phyloP scores from a whole-genome alignment of 30 jellyfish, hydroid and myxozoan species.

The Rhopilema esculentum region DNA sequence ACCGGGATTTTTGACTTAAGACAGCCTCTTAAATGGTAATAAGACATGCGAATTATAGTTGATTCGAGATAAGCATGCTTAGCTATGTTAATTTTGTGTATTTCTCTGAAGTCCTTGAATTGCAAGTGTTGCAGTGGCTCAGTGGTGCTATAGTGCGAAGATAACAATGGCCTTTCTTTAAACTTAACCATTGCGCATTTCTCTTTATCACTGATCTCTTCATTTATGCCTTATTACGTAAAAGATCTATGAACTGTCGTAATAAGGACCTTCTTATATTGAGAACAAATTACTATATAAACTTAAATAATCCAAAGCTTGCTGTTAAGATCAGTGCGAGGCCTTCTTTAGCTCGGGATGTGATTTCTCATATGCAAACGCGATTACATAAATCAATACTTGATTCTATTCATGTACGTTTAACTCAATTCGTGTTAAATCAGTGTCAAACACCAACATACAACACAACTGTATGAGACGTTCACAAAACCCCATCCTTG shows the following conservation, averaged over 20 bases:
- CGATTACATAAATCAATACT: background rate
- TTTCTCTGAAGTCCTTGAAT: no score
- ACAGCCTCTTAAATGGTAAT: constrained; percentile 73
- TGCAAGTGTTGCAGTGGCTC: no score
- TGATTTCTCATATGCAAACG: background rate
- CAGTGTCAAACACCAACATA: no score
- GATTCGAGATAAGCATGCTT: background rate
- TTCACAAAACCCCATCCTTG: no score
- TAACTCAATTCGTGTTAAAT: background rate
- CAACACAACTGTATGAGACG: no score
- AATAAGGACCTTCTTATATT: no score
- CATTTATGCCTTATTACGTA: no score
- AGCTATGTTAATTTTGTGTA: background rate
- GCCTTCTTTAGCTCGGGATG: background rate
- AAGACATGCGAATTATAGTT: background rate
- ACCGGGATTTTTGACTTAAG: constrained; percentile 91
- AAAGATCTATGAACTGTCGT: no score
- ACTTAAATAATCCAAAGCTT: no score
- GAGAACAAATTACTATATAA: no score
- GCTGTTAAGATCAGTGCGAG: background rate
- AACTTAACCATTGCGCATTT: background rate
- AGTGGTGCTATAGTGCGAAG: no score
- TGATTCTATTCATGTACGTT: background rate
- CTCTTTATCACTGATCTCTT: background rate
- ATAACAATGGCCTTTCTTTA: no score